Evolutionary conservation across 2,888 invertebrate species (phyloP).

Genomic region (Amphiduros pacificus): DNA sequence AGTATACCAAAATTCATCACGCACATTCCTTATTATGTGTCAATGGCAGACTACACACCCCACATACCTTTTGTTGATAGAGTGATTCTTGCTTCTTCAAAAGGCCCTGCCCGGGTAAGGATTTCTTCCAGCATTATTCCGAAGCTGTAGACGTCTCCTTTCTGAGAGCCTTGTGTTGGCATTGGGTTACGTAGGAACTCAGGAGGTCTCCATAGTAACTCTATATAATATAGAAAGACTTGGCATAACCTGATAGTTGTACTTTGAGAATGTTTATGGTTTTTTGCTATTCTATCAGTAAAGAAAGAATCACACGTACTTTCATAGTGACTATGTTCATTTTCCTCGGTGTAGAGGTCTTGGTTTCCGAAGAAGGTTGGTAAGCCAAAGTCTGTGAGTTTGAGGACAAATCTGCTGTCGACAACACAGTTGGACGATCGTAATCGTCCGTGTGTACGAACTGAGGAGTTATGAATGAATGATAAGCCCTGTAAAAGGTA

Average conservation of each 20-base stretch:
- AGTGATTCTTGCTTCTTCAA: neutral
- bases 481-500: constrained; percentile 14
- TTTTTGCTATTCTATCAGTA: no score
- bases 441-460: constrained; percentile 82
- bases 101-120: constrained; percentile 16
- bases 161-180: no score
- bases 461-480: constrained; percentile 61
- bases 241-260: no score
- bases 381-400: constrained; percentile 86
- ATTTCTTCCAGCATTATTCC: constrained; percentile 21
- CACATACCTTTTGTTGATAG: neutral
- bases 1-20: no score
- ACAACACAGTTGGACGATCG: constrained; percentile 86
- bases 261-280: no score
- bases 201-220: no score
- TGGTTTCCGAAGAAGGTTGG: constrained; percentile 8
- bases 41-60: no score
- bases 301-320: neutral
- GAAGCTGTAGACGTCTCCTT: constrained; percentile 18
- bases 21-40: no score
- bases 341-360: neutral
- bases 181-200: no score
- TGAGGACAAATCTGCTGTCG: constrained; percentile 85
- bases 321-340: neutral
- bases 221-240: no score